Percentiles rank a stretch among this genome's conserved stretches.
phyloP scores from a whole-genome alignment of 1,140 invertebrate genomes.

The Apis cerana region DNA sequence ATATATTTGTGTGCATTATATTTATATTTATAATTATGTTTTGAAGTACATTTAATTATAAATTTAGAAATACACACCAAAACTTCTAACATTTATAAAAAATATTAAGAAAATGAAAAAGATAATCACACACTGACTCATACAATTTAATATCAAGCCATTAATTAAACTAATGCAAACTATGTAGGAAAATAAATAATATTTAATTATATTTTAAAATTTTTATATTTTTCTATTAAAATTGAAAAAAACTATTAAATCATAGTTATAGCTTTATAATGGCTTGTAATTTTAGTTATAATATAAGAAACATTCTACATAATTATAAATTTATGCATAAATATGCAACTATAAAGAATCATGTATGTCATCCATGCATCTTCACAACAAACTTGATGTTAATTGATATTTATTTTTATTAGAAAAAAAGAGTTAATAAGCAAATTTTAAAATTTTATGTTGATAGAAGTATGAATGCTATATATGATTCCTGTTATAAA shows the following conservation, averaged over 20 bases:
- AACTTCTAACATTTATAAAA: conserved; percentile 17
- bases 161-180: conserved; percentile 24
- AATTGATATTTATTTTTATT: not conserved
- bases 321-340: conserved; percentile 11
- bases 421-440: conserved; percentile 7
- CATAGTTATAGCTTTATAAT: conserved; percentile 9
- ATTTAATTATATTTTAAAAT: not conserved
- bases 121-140: conserved; percentile 33
- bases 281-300: conserved; percentile 16
- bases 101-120: not conserved
- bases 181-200: conserved; percentile 18
- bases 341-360: conserved; percentile 18
- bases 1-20: conserved; percentile 3
- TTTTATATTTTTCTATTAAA: conserved; percentile 11
- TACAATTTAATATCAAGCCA: conserved; percentile 37
- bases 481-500: conserved; percentile 10
- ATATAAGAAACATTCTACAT: conserved; percentile 14
- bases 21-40: conserved; percentile 22
- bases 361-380: conserved; percentile 15
- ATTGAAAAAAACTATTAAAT: conserved; percentile 21
- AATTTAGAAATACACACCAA: not conserved
- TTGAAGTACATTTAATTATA: conserved; percentile 12
- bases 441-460: not conserved
- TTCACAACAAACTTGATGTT: conserved; percentile 2
- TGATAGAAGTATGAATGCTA: conserved; percentile 4